Base-by-base conservation (phyloP, 2,113 vertebrate species). In the Chelonoidis abingdonii region DNA sequence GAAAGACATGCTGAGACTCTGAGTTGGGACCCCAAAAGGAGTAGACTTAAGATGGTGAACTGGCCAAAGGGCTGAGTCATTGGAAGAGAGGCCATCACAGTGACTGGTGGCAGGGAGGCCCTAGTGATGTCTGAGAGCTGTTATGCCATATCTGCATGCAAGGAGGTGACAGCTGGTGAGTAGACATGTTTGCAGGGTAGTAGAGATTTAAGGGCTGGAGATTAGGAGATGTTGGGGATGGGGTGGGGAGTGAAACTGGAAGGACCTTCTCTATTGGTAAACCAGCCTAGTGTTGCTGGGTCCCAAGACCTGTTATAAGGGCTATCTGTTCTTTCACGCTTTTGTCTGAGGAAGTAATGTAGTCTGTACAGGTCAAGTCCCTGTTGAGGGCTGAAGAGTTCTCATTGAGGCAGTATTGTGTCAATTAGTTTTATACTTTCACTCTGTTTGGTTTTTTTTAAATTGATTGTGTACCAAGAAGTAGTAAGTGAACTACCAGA, bases 301-400 rank as follows among this genome's bases (percentile, higher is more conserved):
- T 95, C 0, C 1, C 0, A 0, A 1, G 72, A 1, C 50, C 81
- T 10, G 6, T 5, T 25, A 17, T 3, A 1, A 56, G 4, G 21
- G 11, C 27, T 80, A 17, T 17, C 62, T 65, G 31, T 75, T 12
- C 38, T 11, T 41, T 41, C 22, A 44, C 5, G 22, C 72, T 75
- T 75, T 41, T 22, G 38, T 41, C 22, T 83, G 6, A 49, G 57
- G 41, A 3, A 75, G n/a, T 81, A 50, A 2, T 24, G 3, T 3
- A 4, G 50, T 5, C 19, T 86, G 52, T 2, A 0, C 10, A 65
- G 54, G 47, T 84, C 27, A 75, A 21, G 41, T 57, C 27, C 25
- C 0, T 44, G n/a, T 11, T 78, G 50, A 2, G 29, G 49, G 31
- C 8, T 24, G 12, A 5, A 41, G 72, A 41, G 10, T 44, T 75